Conservation (phyloP, 2,888 invertebrate genomes). For the Cosmorhoe ocellata region DNA sequence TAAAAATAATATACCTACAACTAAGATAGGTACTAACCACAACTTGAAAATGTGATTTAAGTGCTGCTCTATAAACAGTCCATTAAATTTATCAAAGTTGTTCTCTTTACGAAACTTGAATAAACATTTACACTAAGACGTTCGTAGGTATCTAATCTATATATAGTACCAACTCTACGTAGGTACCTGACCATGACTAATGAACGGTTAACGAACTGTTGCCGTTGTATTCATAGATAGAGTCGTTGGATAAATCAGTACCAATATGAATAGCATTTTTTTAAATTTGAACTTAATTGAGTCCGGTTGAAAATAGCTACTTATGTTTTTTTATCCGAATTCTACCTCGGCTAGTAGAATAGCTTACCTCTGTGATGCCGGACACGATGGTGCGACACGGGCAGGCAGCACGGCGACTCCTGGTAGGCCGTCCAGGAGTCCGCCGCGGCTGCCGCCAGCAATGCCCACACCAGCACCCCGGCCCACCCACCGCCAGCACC, state of each 20-base stretch:
- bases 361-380: slow-evolving; percentile 84
- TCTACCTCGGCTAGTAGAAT: slow-evolving; percentile 15
- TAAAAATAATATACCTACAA: too few relatives aligned
- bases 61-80: neutral
- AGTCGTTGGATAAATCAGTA: slow-evolving; percentile 17
- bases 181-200: slow-evolving; percentile 44
- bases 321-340: too few relatives aligned
- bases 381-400: slow-evolving; percentile 82
- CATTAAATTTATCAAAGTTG: slow-evolving; percentile 9
- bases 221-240: slow-evolving; percentile 28
- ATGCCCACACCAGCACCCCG: slow-evolving; percentile 59
- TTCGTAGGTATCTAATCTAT: slow-evolving; percentile 21
- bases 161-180: slow-evolving; percentile 36
- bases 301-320: too few relatives aligned
- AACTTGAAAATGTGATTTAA: too few relatives aligned
- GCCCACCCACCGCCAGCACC: slow-evolving; percentile 55
- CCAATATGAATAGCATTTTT: neutral
- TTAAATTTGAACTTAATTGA: too few relatives aligned
- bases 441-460: slow-evolving; percentile 77
- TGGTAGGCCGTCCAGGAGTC: slow-evolving; percentile 86
- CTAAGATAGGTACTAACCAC: too few relatives aligned
- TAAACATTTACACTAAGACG: slow-evolving; percentile 44
- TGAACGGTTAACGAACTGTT: slow-evolving; percentile 44
- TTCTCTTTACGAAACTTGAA: slow-evolving; percentile 15
- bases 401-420: slow-evolving; percentile 85